Evolutionary conservation across 2,797 vertebrate species (phyloP).

Genomic region (Eremophila alpestris): DNA sequence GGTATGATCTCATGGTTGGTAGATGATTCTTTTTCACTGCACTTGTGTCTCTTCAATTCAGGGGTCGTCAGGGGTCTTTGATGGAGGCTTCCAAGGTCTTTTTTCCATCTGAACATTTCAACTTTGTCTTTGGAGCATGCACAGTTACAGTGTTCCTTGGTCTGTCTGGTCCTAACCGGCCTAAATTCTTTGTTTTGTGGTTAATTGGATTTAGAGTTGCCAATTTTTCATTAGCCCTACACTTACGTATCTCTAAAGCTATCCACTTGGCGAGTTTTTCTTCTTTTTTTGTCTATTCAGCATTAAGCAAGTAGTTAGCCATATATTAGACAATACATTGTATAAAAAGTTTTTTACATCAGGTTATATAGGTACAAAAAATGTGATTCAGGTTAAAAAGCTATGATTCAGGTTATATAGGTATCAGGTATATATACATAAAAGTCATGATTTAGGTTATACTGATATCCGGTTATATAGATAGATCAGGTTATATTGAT

Average conservation of each 20-base stretch:
- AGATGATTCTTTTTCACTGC: background rate
- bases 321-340: background rate
- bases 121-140: background rate
- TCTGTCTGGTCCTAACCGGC: background rate
- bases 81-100: background rate
- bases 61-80: accelerated
- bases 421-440: background rate
- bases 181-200: background rate
- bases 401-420: background rate
- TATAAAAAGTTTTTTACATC: background rate
- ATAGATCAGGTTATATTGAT: background rate
- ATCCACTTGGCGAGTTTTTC: background rate
- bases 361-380: background rate
- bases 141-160: too few species aligned
- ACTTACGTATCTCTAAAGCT: background rate
- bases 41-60: accelerated
- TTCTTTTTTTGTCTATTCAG: background rate
- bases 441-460: background rate
- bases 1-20: too few species aligned
- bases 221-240: background rate
- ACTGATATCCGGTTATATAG: too few species aligned
- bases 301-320: background rate
- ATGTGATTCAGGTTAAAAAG: background rate
- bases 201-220: background rate
- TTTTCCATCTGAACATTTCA: background rate